phyloP scores from a whole-genome alignment of 2,888 invertebrate genomes.

The Hydropsyche betteni region DNA sequence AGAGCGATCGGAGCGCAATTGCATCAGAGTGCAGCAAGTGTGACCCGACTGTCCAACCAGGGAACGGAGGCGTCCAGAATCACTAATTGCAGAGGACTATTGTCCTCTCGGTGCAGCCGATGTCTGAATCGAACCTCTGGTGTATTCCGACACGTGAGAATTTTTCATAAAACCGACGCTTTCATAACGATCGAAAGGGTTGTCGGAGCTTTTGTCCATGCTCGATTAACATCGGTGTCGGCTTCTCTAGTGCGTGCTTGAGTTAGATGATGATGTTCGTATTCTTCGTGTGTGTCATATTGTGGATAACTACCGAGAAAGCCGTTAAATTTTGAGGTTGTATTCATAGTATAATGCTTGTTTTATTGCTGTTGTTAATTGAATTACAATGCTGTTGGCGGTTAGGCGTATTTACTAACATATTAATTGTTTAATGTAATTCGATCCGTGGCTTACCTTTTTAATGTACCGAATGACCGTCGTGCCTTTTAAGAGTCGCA shows the following conservation, averaged over 20 bases:
- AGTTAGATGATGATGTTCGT: too few relatives aligned
- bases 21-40: constrained; percentile 27
- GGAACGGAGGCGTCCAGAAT: constrained; percentile 14
- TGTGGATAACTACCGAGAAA: too few relatives aligned
- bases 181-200: background rate
- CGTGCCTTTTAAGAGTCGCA: background rate
- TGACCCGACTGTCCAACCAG: constrained; percentile 33
- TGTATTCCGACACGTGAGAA: constrained; percentile 3
- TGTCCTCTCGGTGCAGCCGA: constrained; percentile 5
- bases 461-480: background rate
- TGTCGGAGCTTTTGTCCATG: constrained; percentile 21
- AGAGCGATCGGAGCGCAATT: constrained; percentile 25
- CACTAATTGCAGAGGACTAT: constrained; percentile 24
- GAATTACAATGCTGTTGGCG: too few relatives aligned
- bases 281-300: too few relatives aligned
- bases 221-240: constrained; percentile 35
- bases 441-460: background rate
- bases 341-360: too few relatives aligned
- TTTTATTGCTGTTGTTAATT: background rate
- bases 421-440: background rate
- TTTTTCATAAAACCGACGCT: background rate
- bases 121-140: background rate
- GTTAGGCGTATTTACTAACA: too few relatives aligned
- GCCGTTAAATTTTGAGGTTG: too few relatives aligned
- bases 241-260: background rate